Evolutionary conservation across 2,797 vertebrate species (phyloP).

Genomic region (Hyperoplus immaculatus): DNA sequence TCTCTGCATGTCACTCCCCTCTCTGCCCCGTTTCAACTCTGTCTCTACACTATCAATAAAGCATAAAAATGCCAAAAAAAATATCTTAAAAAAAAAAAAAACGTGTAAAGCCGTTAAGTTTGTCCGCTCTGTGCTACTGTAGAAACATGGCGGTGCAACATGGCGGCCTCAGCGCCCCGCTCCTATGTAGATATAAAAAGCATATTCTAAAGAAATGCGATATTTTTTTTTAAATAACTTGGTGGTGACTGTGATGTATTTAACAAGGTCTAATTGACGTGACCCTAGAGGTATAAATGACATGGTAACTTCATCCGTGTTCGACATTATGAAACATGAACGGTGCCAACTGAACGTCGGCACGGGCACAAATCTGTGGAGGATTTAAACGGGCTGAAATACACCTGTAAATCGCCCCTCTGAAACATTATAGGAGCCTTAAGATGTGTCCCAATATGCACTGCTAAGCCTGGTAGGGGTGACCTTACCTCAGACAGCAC

Average conservation of each 20-base stretch:
- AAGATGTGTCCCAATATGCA: slow-evolving; percentile 58
- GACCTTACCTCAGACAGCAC: slow-evolving; percentile 91
- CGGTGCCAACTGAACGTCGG: slow-evolving; percentile 37
- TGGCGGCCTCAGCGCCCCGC: too few species aligned
- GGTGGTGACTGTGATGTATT: neutral
- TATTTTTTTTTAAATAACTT: neutral
- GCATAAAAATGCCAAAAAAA: too few species aligned
- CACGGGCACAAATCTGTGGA: slow-evolving; percentile 58
- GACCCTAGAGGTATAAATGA: slow-evolving; percentile 21
- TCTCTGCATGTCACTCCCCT: too few species aligned
- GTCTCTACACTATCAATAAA: too few species aligned
- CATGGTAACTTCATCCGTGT: slow-evolving; percentile 13
- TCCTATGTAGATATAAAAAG: too few species aligned
- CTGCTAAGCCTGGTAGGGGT: slow-evolving; percentile 66
- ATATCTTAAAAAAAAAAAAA: too few species aligned
- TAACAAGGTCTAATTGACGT: slow-evolving; percentile 24
- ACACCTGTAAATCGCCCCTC: slow-evolving; percentile 44
- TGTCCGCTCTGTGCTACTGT: too few species aligned
- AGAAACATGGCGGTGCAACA: too few species aligned
- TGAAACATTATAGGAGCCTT: slow-evolving; percentile 71
- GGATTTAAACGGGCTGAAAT: slow-evolving; percentile 37
- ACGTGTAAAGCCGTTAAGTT: too few species aligned
- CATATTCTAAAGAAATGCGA: too few species aligned
- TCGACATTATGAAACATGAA: neutral
- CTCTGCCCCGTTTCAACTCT: too few species aligned